A percentile compares a stretch with the other conserved stretches of the same genome.
Evolutionary conservation across 2,888 invertebrate genomes (phyloP).

Genomic region (Oscheius sp.): DNA sequence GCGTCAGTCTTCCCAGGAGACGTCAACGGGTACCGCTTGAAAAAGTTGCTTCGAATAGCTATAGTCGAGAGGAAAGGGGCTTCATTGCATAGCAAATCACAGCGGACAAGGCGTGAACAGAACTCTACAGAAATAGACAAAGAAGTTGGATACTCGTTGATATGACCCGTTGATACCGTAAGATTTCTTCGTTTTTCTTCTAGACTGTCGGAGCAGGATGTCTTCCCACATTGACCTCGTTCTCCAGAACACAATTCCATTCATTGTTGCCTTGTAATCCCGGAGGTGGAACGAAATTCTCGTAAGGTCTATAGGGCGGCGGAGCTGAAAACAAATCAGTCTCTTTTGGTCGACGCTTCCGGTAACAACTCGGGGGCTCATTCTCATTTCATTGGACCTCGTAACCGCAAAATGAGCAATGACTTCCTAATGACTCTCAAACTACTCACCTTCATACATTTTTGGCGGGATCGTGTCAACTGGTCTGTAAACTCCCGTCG

Average conservation of each 20-base stretch:
- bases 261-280: constrained; percentile 42
- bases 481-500: constrained; percentile 49
- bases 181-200: neutral
- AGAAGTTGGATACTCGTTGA: constrained; percentile 1
- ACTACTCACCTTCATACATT: constrained; percentile 50
- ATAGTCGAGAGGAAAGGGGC: constrained; percentile 6
- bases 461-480: constrained; percentile 59
- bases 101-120: constrained; percentile 22
- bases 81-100: constrained; percentile 36
- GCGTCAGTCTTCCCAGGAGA: constrained; percentile 4
- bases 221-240: constrained; percentile 46
- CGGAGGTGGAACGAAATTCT: constrained; percentile 49
- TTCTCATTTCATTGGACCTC: constrained; percentile 18
- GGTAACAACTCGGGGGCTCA: constrained; percentile 7
- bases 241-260: constrained; percentile 59
- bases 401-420: neutral
- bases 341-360: constrained; percentile 40
- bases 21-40: neutral
- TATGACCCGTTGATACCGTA: neutral
- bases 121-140: constrained; percentile 4
- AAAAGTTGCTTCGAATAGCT: neutral
- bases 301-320: constrained; percentile 42
- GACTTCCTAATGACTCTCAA: neutral
- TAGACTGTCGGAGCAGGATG: constrained; percentile 18
- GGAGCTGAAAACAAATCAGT: constrained; percentile 22